Evolutionary conservation across 2,797 vertebrate species (phyloP).

Genomic region (Myoxocephalus aenaeus): DNA sequence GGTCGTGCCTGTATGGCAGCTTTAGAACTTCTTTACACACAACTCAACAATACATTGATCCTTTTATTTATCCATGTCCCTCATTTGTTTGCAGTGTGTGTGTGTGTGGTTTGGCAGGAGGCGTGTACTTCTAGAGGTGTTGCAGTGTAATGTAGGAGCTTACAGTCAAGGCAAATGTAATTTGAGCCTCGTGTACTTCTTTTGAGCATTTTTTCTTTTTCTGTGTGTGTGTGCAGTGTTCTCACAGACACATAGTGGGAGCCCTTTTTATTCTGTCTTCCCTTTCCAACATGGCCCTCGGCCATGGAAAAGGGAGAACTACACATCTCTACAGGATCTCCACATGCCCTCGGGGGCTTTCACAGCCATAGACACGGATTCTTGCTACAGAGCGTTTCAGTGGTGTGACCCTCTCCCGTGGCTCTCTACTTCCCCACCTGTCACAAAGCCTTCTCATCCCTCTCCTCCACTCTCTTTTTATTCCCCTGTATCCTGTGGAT

Average conservation of each 20-base stretch:
- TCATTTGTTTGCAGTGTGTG: slow-evolving; percentile 15
- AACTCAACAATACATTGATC: not conserved
- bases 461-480: slow-evolving; percentile 24
- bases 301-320: slow-evolving; percentile 40
- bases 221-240: slow-evolving; percentile 35
- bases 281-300: slow-evolving; percentile 44
- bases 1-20: too few relatives aligned
- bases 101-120: not conserved
- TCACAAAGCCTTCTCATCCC: slow-evolving; percentile 46
- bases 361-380: slow-evolving; percentile 40
- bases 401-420: slow-evolving; percentile 28
- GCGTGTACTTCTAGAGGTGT: slow-evolving; percentile 1
- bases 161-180: slow-evolving; percentile 40
- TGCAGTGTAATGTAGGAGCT: slow-evolving; percentile 12
- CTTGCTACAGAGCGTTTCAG: slow-evolving; percentile 29
- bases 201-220: slow-evolving; percentile 20
- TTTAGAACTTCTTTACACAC: slow-evolving; percentile 1
- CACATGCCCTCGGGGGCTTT: slow-evolving; percentile 35
- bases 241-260: slow-evolving; percentile 42
- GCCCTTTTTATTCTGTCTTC: slow-evolving; percentile 47
- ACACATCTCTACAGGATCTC: slow-evolving; percentile 38
- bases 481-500: slow-evolving; percentile 36
- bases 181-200: slow-evolving; percentile 31
- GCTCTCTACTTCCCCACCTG: slow-evolving; percentile 41
- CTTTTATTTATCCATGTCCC: not conserved